Conservation (phyloP, 1,140 invertebrate species). For the Trissolcus basalis region DNA sequence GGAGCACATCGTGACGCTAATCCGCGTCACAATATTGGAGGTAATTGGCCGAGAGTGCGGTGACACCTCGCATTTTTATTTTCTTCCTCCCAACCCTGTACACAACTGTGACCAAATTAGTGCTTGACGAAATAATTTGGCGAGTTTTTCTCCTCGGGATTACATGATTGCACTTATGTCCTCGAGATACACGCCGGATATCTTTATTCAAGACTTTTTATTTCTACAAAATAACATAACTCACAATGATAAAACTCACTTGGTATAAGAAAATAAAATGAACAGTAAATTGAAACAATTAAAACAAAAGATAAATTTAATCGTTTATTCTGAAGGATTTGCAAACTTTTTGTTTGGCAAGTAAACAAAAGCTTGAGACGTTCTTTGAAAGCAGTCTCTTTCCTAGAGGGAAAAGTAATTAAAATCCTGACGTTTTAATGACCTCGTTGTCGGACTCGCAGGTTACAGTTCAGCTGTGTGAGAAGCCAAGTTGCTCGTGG, state of each 20-base stretch:
- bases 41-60: slow-evolving; percentile 71
- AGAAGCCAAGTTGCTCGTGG: slow-evolving; percentile 9
- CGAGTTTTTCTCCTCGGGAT: slow-evolving; percentile 14
- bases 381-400: neutral
- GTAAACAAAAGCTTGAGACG: too few species aligned
- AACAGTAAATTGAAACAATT: too few species aligned
- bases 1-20: slow-evolving; percentile 69
- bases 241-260: too few species aligned
- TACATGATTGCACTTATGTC: neutral
- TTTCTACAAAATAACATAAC: too few species aligned
- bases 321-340: too few species aligned
- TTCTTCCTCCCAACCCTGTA: slow-evolving; percentile 15
- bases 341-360: too few species aligned
- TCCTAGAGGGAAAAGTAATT: slow-evolving; percentile 2
- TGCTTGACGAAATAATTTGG: slow-evolving; percentile 46
- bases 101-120: slow-evolving; percentile 24
- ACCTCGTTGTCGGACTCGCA: slow-evolving; percentile 1
- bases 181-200: neutral
- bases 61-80: slow-evolving; percentile 56
- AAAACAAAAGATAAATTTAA: too few species aligned
- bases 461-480: slow-evolving; percentile 13
- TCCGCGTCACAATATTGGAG: slow-evolving; percentile 75
- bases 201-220: too few species aligned
- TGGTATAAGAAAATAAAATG: too few species aligned
- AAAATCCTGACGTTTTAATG: slow-evolving; percentile 10